Evolutionary conservation across 2,888 invertebrate genomes (phyloP).

Genomic region (Meandrusa payeni): DNA sequence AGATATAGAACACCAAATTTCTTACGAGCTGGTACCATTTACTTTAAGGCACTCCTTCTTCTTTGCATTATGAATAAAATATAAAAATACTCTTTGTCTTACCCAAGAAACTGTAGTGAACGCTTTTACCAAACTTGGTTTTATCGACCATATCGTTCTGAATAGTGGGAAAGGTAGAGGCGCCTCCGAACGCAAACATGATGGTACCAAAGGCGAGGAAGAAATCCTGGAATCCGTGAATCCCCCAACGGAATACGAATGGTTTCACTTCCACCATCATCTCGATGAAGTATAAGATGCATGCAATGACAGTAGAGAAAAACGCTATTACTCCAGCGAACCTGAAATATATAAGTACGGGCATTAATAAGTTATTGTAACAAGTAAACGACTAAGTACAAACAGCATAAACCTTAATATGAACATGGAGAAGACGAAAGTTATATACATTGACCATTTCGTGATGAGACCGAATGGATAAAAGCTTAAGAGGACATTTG

Average conservation of each 20-base stretch:
- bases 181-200: constrained; percentile 87
- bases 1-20: no score
- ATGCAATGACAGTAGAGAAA: constrained; percentile 81
- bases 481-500: no score
- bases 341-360: no score
- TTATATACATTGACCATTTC: no score
- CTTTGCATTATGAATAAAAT: no score
- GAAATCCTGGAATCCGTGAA: constrained; percentile 82
- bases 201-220: constrained; percentile 86
- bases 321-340: constrained; percentile 83
- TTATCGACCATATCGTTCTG: constrained; percentile 89
- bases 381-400: no score
- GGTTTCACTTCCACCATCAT: constrained; percentile 77
- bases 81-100: constrained; percentile 40
- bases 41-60: no score
- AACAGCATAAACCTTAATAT: no score
- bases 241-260: constrained; percentile 65
- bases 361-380: no score
- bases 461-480: no score
- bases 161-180: constrained; percentile 88
- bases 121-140: constrained; percentile 82
- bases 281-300: constrained; percentile 82
- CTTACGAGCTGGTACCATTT: no score
- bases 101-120: constrained; percentile 83
- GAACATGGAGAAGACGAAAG: no score